Conservation (phyloP, 2,113 vertebrate genomes). For the Gnathochromis pfefferi region DNA sequence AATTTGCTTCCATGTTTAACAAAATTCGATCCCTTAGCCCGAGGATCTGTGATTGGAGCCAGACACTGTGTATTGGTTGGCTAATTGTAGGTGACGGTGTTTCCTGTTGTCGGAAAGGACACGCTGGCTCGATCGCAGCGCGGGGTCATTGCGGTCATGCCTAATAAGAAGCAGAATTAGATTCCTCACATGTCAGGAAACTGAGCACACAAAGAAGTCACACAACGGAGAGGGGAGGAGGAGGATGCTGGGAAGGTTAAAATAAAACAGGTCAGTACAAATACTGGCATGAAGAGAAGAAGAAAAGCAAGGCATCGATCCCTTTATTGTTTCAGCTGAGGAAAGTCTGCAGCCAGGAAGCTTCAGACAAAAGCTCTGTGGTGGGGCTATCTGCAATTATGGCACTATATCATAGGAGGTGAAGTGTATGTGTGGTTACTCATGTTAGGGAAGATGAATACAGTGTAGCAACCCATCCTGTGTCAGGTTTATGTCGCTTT, state of each 20-base stretch:
- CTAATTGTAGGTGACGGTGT: conserved; percentile 52
- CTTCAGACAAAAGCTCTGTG: conserved; percentile 41
- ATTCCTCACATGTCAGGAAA: conserved; percentile 47
- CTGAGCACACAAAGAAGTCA: conserved; percentile 24
- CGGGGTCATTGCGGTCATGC: conserved; percentile 35
- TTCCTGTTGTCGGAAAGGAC: conserved; percentile 56
- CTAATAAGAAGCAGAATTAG: conserved; percentile 67
- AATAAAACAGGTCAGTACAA: conserved; percentile 32
- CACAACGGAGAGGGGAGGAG: neutral
- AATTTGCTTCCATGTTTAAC: conserved; percentile 34
- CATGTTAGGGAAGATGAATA: conserved; percentile 37
- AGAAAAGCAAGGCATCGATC: conserved; percentile 37
- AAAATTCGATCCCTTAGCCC: conserved; percentile 26
- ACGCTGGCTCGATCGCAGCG: conserved; percentile 23
- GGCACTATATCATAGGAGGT: conserved; percentile 20
- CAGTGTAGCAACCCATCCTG: conserved; percentile 4
- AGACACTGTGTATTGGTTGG: conserved; percentile 52
- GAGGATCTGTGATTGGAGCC: conserved; percentile 5
- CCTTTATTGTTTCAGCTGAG: conserved; percentile 66
- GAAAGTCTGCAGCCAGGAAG: conserved; percentile 20
- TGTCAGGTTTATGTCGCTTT: conserved; percentile 39
- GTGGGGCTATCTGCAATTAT: conserved; percentile 48
- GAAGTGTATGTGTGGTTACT: conserved; percentile 22
- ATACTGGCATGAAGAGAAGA: conserved; percentile 40
- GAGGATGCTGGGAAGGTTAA: neutral